phyloP scores from a whole-genome alignment of 2,113 vertebrate species.

The Edolisoma coerulescens region DNA sequence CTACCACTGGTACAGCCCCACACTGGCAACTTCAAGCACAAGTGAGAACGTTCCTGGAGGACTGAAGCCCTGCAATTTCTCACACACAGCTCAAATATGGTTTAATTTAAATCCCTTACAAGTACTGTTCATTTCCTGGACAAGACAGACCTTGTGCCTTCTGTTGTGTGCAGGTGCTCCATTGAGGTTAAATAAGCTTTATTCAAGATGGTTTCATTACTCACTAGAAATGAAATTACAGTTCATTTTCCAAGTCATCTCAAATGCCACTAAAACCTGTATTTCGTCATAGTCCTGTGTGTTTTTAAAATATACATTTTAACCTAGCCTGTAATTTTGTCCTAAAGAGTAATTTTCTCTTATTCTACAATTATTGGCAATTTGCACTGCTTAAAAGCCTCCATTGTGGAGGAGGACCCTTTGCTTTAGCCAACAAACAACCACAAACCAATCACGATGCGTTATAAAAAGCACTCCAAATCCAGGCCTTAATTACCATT shows the following conservation, averaged over 20 bases:
- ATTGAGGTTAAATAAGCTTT: background rate
- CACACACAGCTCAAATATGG: background rate
- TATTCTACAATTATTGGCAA: slow-evolving; percentile 2
- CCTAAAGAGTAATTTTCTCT: slow-evolving; percentile 9
- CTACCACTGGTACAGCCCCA: background rate
- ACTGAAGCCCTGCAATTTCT: background rate
- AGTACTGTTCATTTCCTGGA: background rate
- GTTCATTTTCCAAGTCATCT: background rate
- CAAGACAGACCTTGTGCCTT: background rate
- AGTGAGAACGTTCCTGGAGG: background rate
- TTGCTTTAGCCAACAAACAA: background rate
- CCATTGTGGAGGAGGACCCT: background rate
- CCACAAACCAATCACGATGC: background rate
- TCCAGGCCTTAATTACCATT: background rate
- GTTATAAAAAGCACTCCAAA: background rate
- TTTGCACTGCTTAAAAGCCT: background rate
- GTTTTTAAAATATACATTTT: background rate
- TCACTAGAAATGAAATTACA: background rate
- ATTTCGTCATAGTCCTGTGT: background rate
- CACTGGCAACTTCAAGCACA: accelerated
- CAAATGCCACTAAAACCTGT: background rate
- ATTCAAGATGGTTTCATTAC: background rate
- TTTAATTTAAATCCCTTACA: background rate
- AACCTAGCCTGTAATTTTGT: slow-evolving; percentile 18
- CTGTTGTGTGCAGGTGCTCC: background rate